These are phyloP conservation scores for Anthonomus grandis DNA, from an alignment of 1,140 invertebrate species.

Conservation along the genomic window DNA sequence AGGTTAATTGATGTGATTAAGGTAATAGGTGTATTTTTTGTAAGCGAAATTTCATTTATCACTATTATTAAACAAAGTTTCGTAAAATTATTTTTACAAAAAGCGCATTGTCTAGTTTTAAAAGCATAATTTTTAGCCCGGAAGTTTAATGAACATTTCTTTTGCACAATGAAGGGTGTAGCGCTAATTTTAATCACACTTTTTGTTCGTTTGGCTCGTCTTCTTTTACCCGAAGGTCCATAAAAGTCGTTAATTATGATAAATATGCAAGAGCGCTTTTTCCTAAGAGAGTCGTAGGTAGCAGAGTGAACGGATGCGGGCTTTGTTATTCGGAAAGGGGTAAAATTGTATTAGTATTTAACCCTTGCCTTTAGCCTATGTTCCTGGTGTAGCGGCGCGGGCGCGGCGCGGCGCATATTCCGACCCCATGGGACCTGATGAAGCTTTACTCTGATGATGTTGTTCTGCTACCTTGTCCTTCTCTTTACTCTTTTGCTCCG, in stretches of 20 bases:
- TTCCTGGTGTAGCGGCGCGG: slow-evolving; percentile 39
- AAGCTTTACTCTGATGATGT: slow-evolving; percentile 42
- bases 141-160: slow-evolving; percentile 33
- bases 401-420: too few relatives aligned
- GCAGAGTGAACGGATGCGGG: slow-evolving; percentile 42
- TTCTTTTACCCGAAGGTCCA: slow-evolving; percentile 44
- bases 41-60: neutral
- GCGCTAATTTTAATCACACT: slow-evolving; percentile 47
- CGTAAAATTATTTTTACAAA: slow-evolving; percentile 11
- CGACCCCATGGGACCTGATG: slow-evolving; percentile 43
- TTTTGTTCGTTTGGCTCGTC: slow-evolving; percentile 45
- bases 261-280: slow-evolving; percentile 50
- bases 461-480: slow-evolving; percentile 41
- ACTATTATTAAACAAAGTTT: too few relatives aligned
- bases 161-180: slow-evolving; percentile 34
- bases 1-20: slow-evolving; percentile 12
- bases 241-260: slow-evolving; percentile 52
- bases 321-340: slow-evolving; percentile 47
- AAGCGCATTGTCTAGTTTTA: slow-evolving; percentile 13
- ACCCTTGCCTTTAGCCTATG: slow-evolving; percentile 49
- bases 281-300: slow-evolving; percentile 49
- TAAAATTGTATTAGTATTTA: slow-evolving; percentile 48
- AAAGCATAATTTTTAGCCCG: slow-evolving; percentile 8
- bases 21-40: neutral
- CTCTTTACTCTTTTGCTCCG: slow-evolving; percentile 33